phyloP scores from a whole-genome alignment of 2,113 vertebrate genomes.

The Arizona elegans region DNA sequence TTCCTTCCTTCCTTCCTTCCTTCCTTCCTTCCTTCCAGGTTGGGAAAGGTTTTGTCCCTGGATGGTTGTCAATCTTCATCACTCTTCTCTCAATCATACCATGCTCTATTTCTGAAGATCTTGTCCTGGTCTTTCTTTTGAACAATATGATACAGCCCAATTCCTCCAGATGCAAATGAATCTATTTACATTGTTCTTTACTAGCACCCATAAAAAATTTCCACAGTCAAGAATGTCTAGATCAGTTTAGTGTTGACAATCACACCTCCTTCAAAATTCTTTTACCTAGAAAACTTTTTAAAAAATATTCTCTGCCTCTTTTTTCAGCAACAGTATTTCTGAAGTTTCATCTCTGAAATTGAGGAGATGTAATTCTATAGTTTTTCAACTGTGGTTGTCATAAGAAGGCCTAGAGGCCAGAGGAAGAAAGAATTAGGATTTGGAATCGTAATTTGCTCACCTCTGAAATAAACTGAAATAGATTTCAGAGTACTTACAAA shows the following conservation, averaged over 20 bases:
- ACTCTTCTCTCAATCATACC: neutral
- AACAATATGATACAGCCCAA: neutral
- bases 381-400: neutral
- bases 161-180: neutral
- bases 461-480: neutral
- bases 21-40: neutral
- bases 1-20: neutral
- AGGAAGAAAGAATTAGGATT: neutral
- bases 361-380: neutral
- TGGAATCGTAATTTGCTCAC: neutral
- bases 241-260: neutral
- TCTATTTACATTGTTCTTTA: neutral
- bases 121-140: neutral
- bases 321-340: neutral
- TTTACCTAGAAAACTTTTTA: neutral
- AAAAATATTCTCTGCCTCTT: neutral
- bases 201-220: neutral
- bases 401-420: neutral
- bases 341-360: neutral
- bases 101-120: neutral
- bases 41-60: neutral
- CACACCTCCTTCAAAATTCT: neutral
- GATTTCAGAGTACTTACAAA: neutral
- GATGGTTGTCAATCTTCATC: neutral
- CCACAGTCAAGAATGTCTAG: neutral